These are phyloP conservation scores for Melinaea marsaeus DNA, from an alignment of 2,888 invertebrate genomes.

Conservation along the genomic window DNA sequence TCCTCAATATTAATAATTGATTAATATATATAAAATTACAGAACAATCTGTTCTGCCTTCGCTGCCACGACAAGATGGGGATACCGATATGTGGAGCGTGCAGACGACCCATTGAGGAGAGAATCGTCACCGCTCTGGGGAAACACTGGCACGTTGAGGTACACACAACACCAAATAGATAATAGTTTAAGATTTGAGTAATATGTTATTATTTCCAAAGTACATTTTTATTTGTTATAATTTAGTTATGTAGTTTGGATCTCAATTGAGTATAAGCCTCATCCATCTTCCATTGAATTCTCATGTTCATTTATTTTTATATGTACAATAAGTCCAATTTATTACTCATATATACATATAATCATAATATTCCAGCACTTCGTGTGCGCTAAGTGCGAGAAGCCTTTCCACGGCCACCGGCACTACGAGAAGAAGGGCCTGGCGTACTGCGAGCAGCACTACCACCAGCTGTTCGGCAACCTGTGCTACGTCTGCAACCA, in stretches of 20 bases:
- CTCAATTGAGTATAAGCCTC: too few relatives aligned
- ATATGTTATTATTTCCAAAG: too few relatives aligned
- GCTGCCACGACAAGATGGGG: slow-evolving; percentile 99
- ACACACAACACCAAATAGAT: slow-evolving; percentile 22
- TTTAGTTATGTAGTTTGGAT: too few relatives aligned
- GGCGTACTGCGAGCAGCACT: slow-evolving; percentile 99
- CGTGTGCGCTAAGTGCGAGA: slow-evolving; percentile 99
- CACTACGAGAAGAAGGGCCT: slow-evolving; percentile 99
- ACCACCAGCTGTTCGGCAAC: slow-evolving; percentile 99
- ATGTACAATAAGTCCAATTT: too few relatives aligned
- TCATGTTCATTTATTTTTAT: too few relatives aligned
- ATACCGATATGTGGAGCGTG: slow-evolving; percentile 99
- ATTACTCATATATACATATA: background rate
- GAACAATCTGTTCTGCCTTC: slow-evolving; percentile 97
- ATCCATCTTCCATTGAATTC: too few relatives aligned
- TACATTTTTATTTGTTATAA: too few relatives aligned
- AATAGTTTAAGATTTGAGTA: background rate
- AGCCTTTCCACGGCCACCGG: slow-evolving; percentile 98
- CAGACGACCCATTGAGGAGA: slow-evolving; percentile 98
- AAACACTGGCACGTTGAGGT: slow-evolving; percentile 99
- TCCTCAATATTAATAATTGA: too few relatives aligned
- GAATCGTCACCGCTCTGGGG: slow-evolving; percentile 98
- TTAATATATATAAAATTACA: slow-evolving; percentile 47
- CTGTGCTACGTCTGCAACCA: slow-evolving; percentile 99
- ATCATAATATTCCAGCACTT: slow-evolving; percentile 86